phyloP scores from a whole-genome alignment of 2,113 vertebrate species.

The Plotosus lineatus region DNA sequence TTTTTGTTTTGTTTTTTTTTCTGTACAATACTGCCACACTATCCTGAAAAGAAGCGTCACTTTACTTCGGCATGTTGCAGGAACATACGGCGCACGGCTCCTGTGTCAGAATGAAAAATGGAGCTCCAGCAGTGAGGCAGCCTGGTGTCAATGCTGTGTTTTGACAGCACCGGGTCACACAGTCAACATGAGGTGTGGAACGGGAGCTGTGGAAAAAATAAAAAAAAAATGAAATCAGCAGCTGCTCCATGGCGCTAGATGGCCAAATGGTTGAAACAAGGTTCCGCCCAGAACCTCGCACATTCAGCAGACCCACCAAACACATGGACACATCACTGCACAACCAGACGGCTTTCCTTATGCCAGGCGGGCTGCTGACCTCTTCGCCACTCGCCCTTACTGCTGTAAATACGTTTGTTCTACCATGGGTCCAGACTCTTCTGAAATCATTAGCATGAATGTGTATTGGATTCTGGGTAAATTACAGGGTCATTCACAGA shows the following conservation, averaged over 20 bases:
- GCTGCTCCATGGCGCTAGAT: constrained; percentile 12
- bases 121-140: constrained; percentile 40
- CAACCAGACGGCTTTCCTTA: constrained; percentile 8
- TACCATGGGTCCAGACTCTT: not conserved
- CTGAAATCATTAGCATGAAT: not conserved
- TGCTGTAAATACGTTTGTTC: not conserved
- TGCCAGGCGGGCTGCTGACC: not conserved
- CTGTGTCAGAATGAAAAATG: constrained; percentile 48
- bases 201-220: constrained; percentile 12
- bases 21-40: not conserved
- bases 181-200: too few species aligned
- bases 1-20: not conserved
- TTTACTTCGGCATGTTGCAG: constrained; percentile 14
- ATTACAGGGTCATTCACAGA: not conserved
- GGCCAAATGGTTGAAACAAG: constrained; percentile 54
- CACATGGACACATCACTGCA: constrained; percentile 44
- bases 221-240: too few species aligned
- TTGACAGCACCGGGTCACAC: constrained; percentile 45
- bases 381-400: not conserved
- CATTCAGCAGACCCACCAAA: constrained; percentile 41
- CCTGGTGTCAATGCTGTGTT: constrained; percentile 29
- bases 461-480: not conserved
- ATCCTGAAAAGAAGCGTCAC: not conserved
- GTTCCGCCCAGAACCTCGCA: constrained; percentile 41
- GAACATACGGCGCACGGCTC: constrained; percentile 35